Conservation (phyloP, 2,113 vertebrate genomes). For the Mormyrus iriodes region DNA sequence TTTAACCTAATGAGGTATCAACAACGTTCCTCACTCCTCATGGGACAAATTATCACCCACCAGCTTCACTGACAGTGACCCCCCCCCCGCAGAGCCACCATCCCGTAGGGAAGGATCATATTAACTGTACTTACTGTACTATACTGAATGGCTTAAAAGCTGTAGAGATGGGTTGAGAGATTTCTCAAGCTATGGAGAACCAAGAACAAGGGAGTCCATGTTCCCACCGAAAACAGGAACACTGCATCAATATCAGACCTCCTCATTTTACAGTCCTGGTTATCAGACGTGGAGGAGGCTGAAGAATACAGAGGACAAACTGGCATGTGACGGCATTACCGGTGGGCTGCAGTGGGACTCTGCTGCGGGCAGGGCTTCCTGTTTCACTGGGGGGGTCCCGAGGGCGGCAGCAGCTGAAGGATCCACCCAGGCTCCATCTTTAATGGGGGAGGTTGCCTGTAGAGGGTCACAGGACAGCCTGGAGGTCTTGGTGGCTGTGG, state of each 20-base stretch:
- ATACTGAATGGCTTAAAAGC: not conserved
- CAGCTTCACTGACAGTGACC: not conserved
- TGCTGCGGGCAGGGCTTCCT: not conserved
- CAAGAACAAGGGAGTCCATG: not conserved
- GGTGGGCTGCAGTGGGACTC: constrained; percentile 5
- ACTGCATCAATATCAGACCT: not conserved
- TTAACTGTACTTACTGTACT: not conserved
- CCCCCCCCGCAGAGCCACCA: not conserved
- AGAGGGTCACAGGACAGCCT: constrained; percentile 33
- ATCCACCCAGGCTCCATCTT: constrained; percentile 56
- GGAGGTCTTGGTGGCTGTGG: constrained; percentile 48
- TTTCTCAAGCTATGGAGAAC: not conserved
- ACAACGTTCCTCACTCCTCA: not conserved
- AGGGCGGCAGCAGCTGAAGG: constrained; percentile 41
- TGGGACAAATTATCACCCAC: not conserved
- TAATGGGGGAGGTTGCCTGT: constrained; percentile 36
- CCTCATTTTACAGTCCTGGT: no score
- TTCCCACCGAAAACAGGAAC: not conserved
- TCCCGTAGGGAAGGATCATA: not conserved
- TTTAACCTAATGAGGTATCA: not conserved
- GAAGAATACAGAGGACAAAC: not conserved
- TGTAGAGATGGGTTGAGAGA: not conserved
- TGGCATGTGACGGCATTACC: constrained; percentile 14
- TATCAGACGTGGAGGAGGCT: not conserved
- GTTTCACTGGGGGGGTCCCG: not conserved